Conservation (phyloP, 2,888 invertebrate species). For the Drosophila anomelani region DNA sequence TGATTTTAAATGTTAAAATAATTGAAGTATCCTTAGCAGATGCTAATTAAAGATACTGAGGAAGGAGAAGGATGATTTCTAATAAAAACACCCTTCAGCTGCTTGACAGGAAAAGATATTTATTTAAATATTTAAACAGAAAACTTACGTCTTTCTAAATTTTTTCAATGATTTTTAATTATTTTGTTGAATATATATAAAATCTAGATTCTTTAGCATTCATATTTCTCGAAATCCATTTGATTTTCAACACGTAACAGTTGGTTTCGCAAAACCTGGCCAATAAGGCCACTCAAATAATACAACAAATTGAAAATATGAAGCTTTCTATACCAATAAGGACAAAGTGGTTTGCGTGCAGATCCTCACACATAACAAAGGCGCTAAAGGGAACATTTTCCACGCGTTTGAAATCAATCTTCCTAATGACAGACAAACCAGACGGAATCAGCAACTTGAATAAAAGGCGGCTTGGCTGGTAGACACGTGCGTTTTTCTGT, state of each 20-base stretch:
- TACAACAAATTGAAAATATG: slow-evolving; percentile 10
- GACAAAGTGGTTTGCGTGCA: slow-evolving; percentile 40
- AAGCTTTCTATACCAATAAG: slow-evolving; percentile 2
- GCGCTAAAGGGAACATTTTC: slow-evolving; percentile 50
- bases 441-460: slow-evolving; percentile 26
- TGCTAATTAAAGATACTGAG: neutral
- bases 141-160: no score
- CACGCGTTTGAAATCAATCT: slow-evolving; percentile 75
- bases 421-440: slow-evolving; percentile 73
- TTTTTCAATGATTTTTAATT: no score
- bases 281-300: neutral
- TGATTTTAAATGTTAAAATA: neutral
- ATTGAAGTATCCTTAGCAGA: neutral
- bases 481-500: slow-evolving; percentile 68
- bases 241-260: neutral
- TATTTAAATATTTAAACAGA: no score
- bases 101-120: no score
- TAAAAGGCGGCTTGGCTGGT: slow-evolving; percentile 43
- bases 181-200: no score
- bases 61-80: neutral
- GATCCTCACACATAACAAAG: slow-evolving; percentile 55
- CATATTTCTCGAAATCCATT: neutral
- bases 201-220: neutral
- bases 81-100: neutral
- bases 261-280: neutral